These are phyloP conservation scores for Leucozona laternaria DNA, from an alignment of 2,888 invertebrate species.

Conservation along the genomic window DNA sequence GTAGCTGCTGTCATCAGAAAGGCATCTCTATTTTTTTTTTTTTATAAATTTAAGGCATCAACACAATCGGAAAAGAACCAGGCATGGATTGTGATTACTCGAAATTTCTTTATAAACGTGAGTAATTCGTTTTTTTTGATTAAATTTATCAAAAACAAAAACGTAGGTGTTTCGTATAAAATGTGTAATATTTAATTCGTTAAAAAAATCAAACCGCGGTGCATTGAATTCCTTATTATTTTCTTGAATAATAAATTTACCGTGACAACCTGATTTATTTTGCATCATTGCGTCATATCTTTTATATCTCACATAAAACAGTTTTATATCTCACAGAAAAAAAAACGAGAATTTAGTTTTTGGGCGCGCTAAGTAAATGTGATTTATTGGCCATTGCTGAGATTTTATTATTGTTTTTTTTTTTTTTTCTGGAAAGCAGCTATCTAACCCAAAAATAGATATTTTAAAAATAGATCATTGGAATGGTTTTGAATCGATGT, in stretches of 20 bases:
- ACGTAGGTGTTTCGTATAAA: not conserved
- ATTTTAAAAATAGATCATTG: slow-evolving; percentile 46
- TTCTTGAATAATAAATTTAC: not conserved
- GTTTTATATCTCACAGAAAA: not conserved
- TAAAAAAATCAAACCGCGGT: not conserved
- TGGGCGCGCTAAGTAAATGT: slow-evolving; percentile 37
- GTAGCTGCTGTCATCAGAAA: slow-evolving; percentile 13
- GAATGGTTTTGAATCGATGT: slow-evolving; percentile 7
- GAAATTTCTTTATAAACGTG: slow-evolving; percentile 74
- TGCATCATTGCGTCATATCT: slow-evolving; percentile 51
- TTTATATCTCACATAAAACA: not conserved
- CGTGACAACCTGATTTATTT: slow-evolving; percentile 5
- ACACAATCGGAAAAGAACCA: slow-evolving; percentile 31
- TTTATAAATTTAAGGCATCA: slow-evolving; percentile 5
- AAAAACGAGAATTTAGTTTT: slow-evolving; percentile 3
- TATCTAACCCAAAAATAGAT: slow-evolving; percentile 53
- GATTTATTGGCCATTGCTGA: slow-evolving; percentile 66
- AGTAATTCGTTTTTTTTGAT: slow-evolving; percentile 36
- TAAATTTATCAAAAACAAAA: not conserved
- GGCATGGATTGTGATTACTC: slow-evolving; percentile 74
- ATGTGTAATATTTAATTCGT: not conserved
- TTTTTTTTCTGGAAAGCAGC: slow-evolving; percentile 30
- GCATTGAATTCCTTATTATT: not conserved
- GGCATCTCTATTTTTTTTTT: slow-evolving; percentile 5
- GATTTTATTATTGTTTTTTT: slow-evolving; percentile 48